Base-by-base conservation (phyloP, 1,140 invertebrate species). In the Diabrotica virgifera region DNA sequence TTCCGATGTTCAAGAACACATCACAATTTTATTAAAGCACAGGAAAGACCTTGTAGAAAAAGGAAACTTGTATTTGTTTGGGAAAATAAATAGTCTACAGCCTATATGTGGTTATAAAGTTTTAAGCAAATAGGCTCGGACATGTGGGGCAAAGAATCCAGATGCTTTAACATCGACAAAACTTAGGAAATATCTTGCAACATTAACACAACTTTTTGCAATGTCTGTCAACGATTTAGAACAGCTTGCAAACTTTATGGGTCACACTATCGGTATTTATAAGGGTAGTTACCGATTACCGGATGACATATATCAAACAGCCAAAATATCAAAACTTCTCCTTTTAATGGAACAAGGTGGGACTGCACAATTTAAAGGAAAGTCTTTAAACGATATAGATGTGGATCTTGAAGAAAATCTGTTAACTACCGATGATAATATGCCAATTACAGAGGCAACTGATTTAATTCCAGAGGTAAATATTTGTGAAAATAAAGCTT, bases 21-120 rank as follows among this genome's bases (percentile, higher is more conserved):
- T 64, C 46, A 46, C 52, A 40, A 52, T 65, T 6, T 14, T 68
- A 50, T 56, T 68, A 12, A 52, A 68, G 24, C 11, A 65, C 11
- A 38, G 63, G 11, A 13, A 56, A 24, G 12, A 62, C 7, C 59
- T 67, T 64, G 13, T 65, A 5, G 24, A 67, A 24, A n/a, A 38
- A 11, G 10, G 59, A 14, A 70, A 68, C 63, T 10, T 52, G 14
- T 61, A 68, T 56, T 52, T 70, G 9, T 68, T 68, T 58, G 60
- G 58, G 35, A 68, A 68, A 38, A 24, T 46, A 36, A 52, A 51
- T 52, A n/a, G 36, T 11, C 37, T 8, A 24, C 13, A 59, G 55
- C 10, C 58, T 6, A 53, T 61, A 36, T 37, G 40, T 46, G 64
- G 64, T 11, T 65, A 65, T 35, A 65, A 65, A 54, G 58, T 65